A percentile compares a stretch with the other conserved stretches of the same genome.
Conservation (phyloP, 2,797 vertebrate genomes). For the Parambassis ranga region DNA sequence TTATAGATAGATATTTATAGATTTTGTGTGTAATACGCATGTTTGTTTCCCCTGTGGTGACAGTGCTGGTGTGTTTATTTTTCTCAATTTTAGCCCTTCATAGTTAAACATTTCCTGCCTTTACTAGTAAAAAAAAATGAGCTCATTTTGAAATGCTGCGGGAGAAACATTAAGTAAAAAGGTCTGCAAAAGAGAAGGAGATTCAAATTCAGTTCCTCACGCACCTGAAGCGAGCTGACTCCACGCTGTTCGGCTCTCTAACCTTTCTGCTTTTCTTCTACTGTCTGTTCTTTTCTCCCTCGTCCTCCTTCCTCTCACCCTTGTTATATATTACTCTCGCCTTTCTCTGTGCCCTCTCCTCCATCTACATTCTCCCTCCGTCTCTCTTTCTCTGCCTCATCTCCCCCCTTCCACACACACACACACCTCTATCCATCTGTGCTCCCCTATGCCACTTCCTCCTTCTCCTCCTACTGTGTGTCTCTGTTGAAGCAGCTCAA, state of each 20-base stretch:
- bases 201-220: conserved; percentile 41
- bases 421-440: conserved; percentile 33
- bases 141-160: conserved; percentile 23
- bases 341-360: conserved; percentile 49
- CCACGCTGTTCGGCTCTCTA: conserved; percentile 41
- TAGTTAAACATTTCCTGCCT: conserved; percentile 31
- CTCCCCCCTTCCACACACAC: conserved; percentile 10
- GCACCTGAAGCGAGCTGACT: conserved; percentile 30
- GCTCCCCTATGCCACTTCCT: background rate
- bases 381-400: conserved; percentile 42
- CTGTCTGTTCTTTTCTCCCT: conserved; percentile 53
- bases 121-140: background rate
- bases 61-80: conserved; percentile 13
- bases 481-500: conserved; percentile 89
- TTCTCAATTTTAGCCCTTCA: conserved; percentile 24
- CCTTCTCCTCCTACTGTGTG: conserved; percentile 14
- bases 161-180: conserved; percentile 28
- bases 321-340: conserved; percentile 53
- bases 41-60: conserved; percentile 13
- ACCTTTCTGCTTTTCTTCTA: conserved; percentile 63
- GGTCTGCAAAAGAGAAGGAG: conserved; percentile 6
- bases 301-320: conserved; percentile 37
- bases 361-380: conserved; percentile 54
- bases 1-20: conserved; percentile 9
- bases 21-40: conserved; percentile 1